Evolutionary conservation across 2,888 invertebrate species (phyloP).

Genomic region (Melipona bicolor): DNA sequence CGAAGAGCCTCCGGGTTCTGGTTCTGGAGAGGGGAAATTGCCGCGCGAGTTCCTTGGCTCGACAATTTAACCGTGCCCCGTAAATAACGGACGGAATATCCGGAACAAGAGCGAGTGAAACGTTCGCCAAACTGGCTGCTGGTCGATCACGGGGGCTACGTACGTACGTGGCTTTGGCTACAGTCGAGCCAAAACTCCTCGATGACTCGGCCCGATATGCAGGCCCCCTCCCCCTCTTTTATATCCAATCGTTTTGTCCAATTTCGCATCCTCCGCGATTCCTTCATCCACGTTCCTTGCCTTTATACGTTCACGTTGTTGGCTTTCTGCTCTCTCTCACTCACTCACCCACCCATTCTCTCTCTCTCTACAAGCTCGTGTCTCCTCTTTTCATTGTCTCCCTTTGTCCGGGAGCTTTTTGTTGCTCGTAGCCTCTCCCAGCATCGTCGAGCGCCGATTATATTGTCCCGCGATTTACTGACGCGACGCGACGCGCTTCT

Average conservation of each 20-base stretch:
- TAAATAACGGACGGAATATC: conserved; percentile 56
- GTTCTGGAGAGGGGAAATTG: conserved; percentile 33
- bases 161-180: neutral
- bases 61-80: conserved; percentile 32
- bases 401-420: conserved; percentile 29
- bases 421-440: conserved; percentile 7
- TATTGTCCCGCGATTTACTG: conserved; percentile 35
- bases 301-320: neutral
- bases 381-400: neutral
- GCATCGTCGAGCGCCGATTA: conserved; percentile 28
- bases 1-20: conserved; percentile 20
- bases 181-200: conserved; percentile 37
- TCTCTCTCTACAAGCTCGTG: too few relatives aligned
- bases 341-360: too few relatives aligned
- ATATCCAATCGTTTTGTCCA: conserved; percentile 40
- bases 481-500: conserved; percentile 29
- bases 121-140: conserved; percentile 3
- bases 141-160: conserved; percentile 9
- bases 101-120: conserved; percentile 23
- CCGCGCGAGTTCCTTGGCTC: conserved; percentile 42
- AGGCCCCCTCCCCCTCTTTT: conserved; percentile 33
- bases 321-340: conserved; percentile 13
- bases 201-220: conserved; percentile 53
- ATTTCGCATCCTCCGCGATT: conserved; percentile 45
- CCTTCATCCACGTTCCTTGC: conserved; percentile 23